These are phyloP conservation scores for Craniophora ligustri DNA, from an alignment of 2,888 invertebrate genomes.

Conservation along the genomic window DNA sequence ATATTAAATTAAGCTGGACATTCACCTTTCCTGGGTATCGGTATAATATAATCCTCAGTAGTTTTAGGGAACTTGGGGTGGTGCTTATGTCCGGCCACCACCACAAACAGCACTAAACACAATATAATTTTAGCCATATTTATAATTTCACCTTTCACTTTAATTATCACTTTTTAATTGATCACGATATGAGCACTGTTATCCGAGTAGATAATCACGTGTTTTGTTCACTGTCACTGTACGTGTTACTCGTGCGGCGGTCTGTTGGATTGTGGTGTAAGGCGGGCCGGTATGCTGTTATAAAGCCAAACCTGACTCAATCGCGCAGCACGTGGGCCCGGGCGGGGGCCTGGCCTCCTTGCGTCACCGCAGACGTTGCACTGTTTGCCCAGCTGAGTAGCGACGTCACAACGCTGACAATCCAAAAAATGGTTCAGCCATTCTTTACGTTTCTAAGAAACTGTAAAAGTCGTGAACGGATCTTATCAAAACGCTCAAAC, in stretches of 20 bases:
- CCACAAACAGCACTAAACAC: slow-evolving; percentile 71
- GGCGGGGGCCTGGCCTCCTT: slow-evolving; percentile 62
- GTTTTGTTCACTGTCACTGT: slow-evolving; percentile 49
- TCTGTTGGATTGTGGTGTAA: slow-evolving; percentile 73
- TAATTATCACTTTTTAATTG: slow-evolving; percentile 53
- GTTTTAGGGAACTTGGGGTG: slow-evolving; percentile 76
- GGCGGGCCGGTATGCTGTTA: slow-evolving; percentile 71
- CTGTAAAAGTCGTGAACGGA: slow-evolving; percentile 37
- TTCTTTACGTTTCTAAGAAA: not conserved
- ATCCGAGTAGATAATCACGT: slow-evolving; percentile 57
- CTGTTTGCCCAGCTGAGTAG: slow-evolving; percentile 65
- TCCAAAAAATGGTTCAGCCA: slow-evolving; percentile 8
- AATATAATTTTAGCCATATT: slow-evolving; percentile 76
- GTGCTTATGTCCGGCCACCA: slow-evolving; percentile 67
- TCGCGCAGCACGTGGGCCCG: slow-evolving; percentile 53
- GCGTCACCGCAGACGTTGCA: slow-evolving; percentile 60
- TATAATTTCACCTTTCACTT: slow-evolving; percentile 51
- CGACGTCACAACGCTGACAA: slow-evolving; percentile 63
- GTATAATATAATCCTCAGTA: slow-evolving; percentile 56
- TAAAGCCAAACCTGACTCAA: slow-evolving; percentile 74
- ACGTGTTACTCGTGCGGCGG: slow-evolving; percentile 75
- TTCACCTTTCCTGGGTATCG: slow-evolving; percentile 73
- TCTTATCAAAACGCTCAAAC: slow-evolving; percentile 1
- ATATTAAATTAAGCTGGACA: slow-evolving; percentile 17
- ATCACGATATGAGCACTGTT: slow-evolving; percentile 54